Base-by-base conservation (phyloP, 1,140 invertebrate genomes). In the Leptestheria dahalacensis region DNA sequence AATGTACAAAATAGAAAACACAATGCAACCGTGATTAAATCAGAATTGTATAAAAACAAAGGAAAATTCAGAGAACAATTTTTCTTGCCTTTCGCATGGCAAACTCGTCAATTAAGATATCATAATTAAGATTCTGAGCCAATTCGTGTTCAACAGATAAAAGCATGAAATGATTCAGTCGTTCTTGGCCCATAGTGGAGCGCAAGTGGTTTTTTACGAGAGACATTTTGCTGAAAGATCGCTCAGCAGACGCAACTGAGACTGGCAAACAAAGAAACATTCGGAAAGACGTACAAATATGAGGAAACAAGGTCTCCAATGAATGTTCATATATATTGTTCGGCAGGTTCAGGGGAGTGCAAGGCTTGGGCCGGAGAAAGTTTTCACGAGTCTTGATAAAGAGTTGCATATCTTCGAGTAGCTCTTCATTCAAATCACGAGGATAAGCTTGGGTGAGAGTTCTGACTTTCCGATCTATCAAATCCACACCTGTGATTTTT, bases 111-210 rank as follows among this genome's bases (percentile, higher is more conserved):
- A 41, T 41, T 41, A 41, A 9, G 15, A 9, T 15, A 41, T 41
- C 33, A 15, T 41, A 41, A 41, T 6, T 9, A 41, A 15, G 6
- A 41, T 41, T 15, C 33, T 41, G 6, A 6, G 33, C 15, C 33
- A 41, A 41, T 9, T 41, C 33, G 6, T 15, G 6, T n/a, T 54
- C 52, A 25, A 54, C 24, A 25, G 52, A 20, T 21, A 54, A 25
- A 54, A 54, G 21, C 52, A 54, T 18, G 21, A 54, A 25, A 54
- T 54, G n/a, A 54, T 54, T 54, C 29, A 54, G 52, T 20, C 52
- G 52, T 54, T 54, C 52, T 29, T 54, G 52, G 2, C 52, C 52
- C n/a, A 54, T 54, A 54, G 23, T 24, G n/a, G 52, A 54, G 52
- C 15, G 52, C 52, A 54, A 54, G 24, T 54, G 52, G 24, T 54